Evolutionary conservation across 2,113 vertebrate genomes (phyloP), one percentile per base, ranked within the genome.

Genomic region (Tichodroma muraria): DNA sequence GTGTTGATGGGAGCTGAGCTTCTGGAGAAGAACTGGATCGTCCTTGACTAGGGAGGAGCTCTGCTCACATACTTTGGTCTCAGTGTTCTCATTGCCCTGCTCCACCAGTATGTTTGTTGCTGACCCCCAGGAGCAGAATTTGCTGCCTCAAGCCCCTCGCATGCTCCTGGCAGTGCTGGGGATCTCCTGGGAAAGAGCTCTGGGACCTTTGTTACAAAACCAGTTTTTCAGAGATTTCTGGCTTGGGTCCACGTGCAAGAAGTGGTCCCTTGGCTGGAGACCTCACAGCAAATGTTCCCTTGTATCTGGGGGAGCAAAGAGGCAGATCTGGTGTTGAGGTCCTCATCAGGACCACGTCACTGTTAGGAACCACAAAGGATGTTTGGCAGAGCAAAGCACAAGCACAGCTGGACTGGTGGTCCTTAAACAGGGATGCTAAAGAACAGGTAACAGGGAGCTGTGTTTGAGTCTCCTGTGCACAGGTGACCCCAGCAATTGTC

Each of bases 181-280:
- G 53, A 47, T 57, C 35, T 72, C 35, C 27, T 21, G 57, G 42
- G 61, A 65, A 66, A 40, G 37, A 81, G 31, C 23, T 22, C 57
- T 25, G 47, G 33, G 38, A 68, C 33, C 44, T 83, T 47, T 49
- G 28, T 27, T 80, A 83, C 68, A 69, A 90, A 94, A 78, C 65
- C 56, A 72, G 76, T 60, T 95, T 90, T 94, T 68, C 83, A 42
- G 76, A 79, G 44, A 75, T 76, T 94, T 76, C 86, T 94, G 68
- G 40, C 63, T 72, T 60, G 53, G 38, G 12, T 79, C 44, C 52
- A 65, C 19, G 15, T 0, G 2, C 82, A 53, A 15, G 21, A 53
- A 76, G 49, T 59, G 71, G 38, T 88, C 76, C 35, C 53, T 22
- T 59, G 70, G n/a, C 53, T 63, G 44, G 38, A 50, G 44, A 40